Evolutionary conservation across 2,113 vertebrate genomes (phyloP).

Genomic region (Rhineura floridana): DNA sequence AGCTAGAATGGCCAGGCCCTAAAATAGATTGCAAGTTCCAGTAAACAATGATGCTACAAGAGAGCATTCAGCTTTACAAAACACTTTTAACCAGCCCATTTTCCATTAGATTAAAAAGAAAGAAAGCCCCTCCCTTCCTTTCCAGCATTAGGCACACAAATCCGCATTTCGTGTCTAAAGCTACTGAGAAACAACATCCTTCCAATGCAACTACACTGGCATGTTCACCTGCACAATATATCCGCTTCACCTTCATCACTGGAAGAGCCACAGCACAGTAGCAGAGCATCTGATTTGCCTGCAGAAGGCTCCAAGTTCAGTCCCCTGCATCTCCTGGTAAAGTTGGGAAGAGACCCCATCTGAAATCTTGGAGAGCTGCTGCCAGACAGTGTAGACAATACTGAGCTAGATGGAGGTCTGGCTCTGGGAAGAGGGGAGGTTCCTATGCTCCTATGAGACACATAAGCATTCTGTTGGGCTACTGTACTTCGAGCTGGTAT

Average conservation of each 20-base stretch:
- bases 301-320: no score
- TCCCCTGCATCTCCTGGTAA: no score
- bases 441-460: neutral
- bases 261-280: neutral
- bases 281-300: no score
- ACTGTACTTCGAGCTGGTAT: neutral
- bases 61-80: slow-evolving; percentile 3
- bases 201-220: neutral
- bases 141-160: slow-evolving; percentile 9
- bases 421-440: no score
- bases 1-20: slow-evolving; percentile 14
- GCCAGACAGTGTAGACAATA: no score
- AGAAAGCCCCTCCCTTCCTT: neutral
- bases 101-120: neutral
- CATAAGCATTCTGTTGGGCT: neutral
- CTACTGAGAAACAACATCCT: neutral
- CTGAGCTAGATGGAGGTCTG: no score
- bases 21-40: slow-evolving; percentile 43
- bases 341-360: no score
- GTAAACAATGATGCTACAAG: neutral
- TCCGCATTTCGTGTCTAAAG: neutral
- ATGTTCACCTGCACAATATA: neutral
- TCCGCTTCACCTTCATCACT: neutral
- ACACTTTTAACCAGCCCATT: neutral
- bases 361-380: no score